Base-by-base conservation (phyloP, 53 echinoderm and acorn worm species). In the Pentamera pediparva region DNA sequence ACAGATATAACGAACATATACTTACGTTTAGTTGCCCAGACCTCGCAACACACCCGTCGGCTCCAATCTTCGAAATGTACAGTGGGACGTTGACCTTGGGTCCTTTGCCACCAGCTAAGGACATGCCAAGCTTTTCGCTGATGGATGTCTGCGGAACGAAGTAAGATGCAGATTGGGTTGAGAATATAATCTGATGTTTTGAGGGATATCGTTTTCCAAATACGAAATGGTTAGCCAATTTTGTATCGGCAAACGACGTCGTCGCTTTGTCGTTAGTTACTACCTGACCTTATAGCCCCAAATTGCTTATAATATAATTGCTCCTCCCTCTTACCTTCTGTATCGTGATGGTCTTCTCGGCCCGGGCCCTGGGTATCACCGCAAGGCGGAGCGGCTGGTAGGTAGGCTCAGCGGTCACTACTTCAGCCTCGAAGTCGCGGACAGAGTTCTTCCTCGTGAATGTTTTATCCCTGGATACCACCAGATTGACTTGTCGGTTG, bases 31-130 rank as follows among this genome's bases (percentile, higher is more conserved):
- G 43, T 30, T 27, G 22, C 4, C 67, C 67, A 3, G 47, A 67
- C 24, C 67, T 36, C 18, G 27, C 67, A 18, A 67, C 67, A 37
- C 67, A 67, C 22, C 67, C 67, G 39, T 67, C 67, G 18, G 67
- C 4, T 17, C 67, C 67, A 28, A 67, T 67, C 67, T 39, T 39
- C 6, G 67, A 67, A 26, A 67, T 43, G 31, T 67, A 67, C 8
- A 67, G 40, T 2, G 67, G 67, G 18, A 65, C 43, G 3, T 65
- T 37, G 11, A 65, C 41, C 28, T 65, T 65, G 24, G 29, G 39
- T 1, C 67, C 45, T 41, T 4, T 18, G 17, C 67, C 67, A 40
- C 67, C 67, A 27, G 67, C 67, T 15, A 65, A 18, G 0, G 67
- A 65, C 24, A 65, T 65, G 7, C 67, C 67, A n/a, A 65, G 41